phyloP scores from a whole-genome alignment of 2,797 vertebrate species.

The Garrulus glandarius region DNA sequence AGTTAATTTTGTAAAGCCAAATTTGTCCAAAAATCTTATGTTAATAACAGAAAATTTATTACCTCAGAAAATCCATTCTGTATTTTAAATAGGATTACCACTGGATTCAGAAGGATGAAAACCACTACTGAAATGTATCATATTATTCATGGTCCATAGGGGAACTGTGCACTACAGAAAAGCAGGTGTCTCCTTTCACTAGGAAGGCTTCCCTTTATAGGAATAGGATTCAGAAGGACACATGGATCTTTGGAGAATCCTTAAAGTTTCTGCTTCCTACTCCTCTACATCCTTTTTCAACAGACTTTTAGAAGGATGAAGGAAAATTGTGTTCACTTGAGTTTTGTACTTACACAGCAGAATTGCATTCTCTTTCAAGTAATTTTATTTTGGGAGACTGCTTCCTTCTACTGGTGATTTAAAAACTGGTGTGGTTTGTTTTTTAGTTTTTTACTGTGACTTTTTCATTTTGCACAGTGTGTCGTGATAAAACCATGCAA shows the following conservation, averaged over 20 bases:
- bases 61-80: constrained; percentile 60
- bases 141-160: neutral
- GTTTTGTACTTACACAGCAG: neutral
- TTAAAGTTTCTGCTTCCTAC: neutral
- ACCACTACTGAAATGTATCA: neutral
- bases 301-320: neutral
- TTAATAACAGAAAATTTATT: constrained; percentile 71
- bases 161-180: neutral
- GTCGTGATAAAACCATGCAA: neutral
- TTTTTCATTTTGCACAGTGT: neutral
- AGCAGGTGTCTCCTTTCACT: constrained; percentile 9
- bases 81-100: constrained; percentile 70
- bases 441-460: neutral
- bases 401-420: neutral
- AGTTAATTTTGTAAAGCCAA: constrained; percentile 71
- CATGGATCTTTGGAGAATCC: neutral
- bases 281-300: neutral
- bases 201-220: neutral
- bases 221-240: neutral
- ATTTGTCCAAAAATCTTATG: constrained; percentile 74
- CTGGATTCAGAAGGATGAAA: constrained; percentile 19
- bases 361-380: neutral
- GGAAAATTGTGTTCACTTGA: neutral
- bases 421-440: neutral
- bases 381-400: neutral